Percentiles rank a stretch among this genome's conserved stretches.
phyloP scores from a whole-genome alignment of 1,140 invertebrate genomes.

The Bombus cullumanus region DNA sequence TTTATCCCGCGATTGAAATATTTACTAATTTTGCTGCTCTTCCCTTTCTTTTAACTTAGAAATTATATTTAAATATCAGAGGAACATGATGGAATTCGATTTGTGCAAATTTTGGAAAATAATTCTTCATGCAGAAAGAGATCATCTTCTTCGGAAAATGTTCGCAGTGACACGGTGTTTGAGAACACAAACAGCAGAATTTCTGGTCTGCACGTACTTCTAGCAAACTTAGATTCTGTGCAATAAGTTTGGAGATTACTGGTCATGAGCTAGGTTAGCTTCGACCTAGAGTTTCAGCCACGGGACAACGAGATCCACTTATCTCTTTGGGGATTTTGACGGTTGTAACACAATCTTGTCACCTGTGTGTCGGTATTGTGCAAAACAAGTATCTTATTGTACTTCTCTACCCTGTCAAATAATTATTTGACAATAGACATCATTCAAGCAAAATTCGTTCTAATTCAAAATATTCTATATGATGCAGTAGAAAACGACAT shows the following conservation, averaged over 20 bases:
- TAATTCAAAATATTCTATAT: too few relatives aligned
- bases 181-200: background rate
- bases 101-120: background rate
- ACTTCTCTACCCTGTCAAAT: background rate
- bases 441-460: background rate
- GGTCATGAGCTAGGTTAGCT: background rate
- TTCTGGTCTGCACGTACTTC: background rate
- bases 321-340: constrained; percentile 9
- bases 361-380: background rate
- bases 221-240: too few relatives aligned
- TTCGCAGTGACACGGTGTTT: background rate
- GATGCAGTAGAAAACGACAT: too few relatives aligned
- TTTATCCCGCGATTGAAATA: too few relatives aligned
- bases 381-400: constrained; percentile 1
- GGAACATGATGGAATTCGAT: background rate
- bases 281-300: constrained; percentile 3
- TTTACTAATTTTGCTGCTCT: too few relatives aligned
- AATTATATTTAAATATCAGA: background rate
- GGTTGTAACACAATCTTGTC: background rate
- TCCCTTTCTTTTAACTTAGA: background rate
- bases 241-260: constrained; percentile 5
- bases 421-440: constrained; percentile 2
- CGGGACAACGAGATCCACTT: background rate
- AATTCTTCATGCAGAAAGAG: too few relatives aligned
- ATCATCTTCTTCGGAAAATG: background rate